A percentile compares a stretch with the other conserved stretches of the same genome.
phyloP scores from a whole-genome alignment of 1,140 invertebrate genomes.

The Popillia japonica region DNA sequence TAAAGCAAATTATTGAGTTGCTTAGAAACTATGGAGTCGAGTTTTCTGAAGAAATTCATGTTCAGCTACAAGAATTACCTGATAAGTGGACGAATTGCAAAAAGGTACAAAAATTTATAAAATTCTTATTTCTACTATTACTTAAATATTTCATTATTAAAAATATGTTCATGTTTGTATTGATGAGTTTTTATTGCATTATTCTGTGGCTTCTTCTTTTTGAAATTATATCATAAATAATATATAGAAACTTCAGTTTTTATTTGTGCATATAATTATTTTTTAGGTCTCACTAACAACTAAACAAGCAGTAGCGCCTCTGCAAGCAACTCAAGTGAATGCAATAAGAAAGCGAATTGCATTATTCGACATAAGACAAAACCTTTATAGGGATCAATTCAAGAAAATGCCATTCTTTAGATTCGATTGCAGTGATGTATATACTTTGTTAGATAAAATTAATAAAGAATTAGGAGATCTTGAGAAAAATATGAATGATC shows the following conservation, averaged over 20 bases:
- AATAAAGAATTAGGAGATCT: constrained; percentile 73
- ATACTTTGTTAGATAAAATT: constrained; percentile 77
- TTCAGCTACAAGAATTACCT: constrained; percentile 76
- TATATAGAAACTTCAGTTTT: too few species aligned
- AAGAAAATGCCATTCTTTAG: constrained; percentile 71
- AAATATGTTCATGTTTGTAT: neutral
- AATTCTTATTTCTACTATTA: neutral
- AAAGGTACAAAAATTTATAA: constrained; percentile 63
- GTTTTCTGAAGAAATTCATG: constrained; percentile 71
- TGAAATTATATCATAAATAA: too few species aligned
- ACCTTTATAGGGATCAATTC: constrained; percentile 81
- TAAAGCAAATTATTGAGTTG: constrained; percentile 80
- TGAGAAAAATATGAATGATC: constrained; percentile 72
- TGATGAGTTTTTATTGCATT: neutral
- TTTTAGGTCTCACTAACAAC: constrained; percentile 71
- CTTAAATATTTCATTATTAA: neutral
- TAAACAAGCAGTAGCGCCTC: constrained; percentile 87
- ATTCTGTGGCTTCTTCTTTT: neutral
- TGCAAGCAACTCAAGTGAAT: constrained; percentile 71
- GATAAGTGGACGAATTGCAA: constrained; percentile 90
- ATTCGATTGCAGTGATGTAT: constrained; percentile 77
- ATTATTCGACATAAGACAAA: constrained; percentile 82
- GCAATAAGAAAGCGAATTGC: constrained; percentile 70
- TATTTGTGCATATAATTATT: neutral
- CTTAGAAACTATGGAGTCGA: constrained; percentile 78